These are phyloP conservation scores for Tympanoctomys barrerae DNA, from an alignment of 2,797 vertebrate species.

Conservation along the genomic window DNA sequence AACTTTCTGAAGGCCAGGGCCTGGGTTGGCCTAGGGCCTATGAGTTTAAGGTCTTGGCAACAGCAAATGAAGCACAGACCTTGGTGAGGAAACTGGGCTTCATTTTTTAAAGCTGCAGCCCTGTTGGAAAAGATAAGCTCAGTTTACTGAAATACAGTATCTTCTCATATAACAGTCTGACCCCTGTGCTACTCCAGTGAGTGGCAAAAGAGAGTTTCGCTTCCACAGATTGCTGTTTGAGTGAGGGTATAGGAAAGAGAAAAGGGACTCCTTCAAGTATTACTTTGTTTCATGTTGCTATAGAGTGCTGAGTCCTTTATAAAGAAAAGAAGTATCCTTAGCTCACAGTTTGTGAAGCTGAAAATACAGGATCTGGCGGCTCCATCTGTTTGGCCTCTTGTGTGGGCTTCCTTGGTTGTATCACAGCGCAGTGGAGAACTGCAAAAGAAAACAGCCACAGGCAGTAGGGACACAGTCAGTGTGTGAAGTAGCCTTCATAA, in stretches of 20 bases:
- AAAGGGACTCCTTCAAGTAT: background rate
- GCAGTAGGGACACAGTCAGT: background rate
- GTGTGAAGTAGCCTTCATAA: background rate
- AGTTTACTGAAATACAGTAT: constrained; percentile 22
- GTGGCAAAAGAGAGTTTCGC: constrained; percentile 32
- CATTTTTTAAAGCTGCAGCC: background rate
- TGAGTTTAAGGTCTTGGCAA: background rate
- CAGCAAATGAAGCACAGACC: background rate
- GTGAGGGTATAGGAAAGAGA: background rate
- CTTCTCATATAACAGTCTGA: background rate
- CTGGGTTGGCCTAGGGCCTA: background rate
- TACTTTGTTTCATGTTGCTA: background rate
- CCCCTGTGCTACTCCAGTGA: background rate
- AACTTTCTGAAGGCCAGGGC: background rate
- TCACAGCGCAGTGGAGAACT: background rate
- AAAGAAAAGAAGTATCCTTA: constrained; percentile 1
- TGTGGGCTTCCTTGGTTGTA: background rate
- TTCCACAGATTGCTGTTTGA: background rate
- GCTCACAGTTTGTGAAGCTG: background rate
- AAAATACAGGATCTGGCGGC: background rate
- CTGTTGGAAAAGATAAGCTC: background rate
- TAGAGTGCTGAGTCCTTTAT: background rate
- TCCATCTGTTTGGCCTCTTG: background rate
- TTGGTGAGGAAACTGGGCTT: constrained; percentile 3
- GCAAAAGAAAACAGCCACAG: background rate